phyloP scores from a whole-genome alignment of 2,888 invertebrate species.

The Agrenia bidenticulata region DNA sequence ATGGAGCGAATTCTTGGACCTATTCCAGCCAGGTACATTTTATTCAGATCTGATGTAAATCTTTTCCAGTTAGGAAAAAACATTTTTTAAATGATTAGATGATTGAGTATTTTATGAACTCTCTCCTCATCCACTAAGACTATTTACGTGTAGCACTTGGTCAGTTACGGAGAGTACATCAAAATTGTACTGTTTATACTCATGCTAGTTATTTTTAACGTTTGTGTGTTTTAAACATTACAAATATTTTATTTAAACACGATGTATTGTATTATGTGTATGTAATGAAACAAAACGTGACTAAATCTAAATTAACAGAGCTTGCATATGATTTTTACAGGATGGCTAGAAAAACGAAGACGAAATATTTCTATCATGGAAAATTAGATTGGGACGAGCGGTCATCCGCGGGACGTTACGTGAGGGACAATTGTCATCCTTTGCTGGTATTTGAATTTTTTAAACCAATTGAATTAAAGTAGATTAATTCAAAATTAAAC shows the following conservation, averaged over 20 bases:
- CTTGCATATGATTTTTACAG: conserved; percentile 58
- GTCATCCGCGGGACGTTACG: conserved; percentile 94
- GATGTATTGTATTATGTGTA: too few relatives aligned
- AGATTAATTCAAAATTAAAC: neutral
- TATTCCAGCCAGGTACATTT: conserved; percentile 81
- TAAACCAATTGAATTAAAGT: conserved; percentile 3
- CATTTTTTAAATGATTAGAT: neutral
- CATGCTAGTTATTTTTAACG: neutral
- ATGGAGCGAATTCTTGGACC: conserved; percentile 98
- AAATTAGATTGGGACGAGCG: conserved; percentile 98
- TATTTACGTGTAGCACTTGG: conserved; percentile 34
- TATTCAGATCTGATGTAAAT: neutral
- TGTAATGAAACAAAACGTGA: too few relatives aligned
- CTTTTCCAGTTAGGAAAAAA: neutral
- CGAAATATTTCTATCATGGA: conserved; percentile 97
- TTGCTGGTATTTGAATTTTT: conserved; percentile 69
- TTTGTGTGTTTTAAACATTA: too few relatives aligned
- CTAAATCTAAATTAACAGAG: neutral
- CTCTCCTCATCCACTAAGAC: conserved; percentile 45
- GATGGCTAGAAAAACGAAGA: conserved; percentile 87
- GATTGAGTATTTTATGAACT: neutral
- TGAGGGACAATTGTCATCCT: conserved; percentile 96
- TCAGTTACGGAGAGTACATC: conserved; percentile 42
- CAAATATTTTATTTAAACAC: too few relatives aligned
- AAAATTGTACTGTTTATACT: conserved; percentile 11